A percentile compares a stretch with the other conserved stretches of the same genome.
Evolutionary conservation across 1,140 invertebrate genomes (phyloP).

Genomic region (Elymnias hypermnestra): DNA sequence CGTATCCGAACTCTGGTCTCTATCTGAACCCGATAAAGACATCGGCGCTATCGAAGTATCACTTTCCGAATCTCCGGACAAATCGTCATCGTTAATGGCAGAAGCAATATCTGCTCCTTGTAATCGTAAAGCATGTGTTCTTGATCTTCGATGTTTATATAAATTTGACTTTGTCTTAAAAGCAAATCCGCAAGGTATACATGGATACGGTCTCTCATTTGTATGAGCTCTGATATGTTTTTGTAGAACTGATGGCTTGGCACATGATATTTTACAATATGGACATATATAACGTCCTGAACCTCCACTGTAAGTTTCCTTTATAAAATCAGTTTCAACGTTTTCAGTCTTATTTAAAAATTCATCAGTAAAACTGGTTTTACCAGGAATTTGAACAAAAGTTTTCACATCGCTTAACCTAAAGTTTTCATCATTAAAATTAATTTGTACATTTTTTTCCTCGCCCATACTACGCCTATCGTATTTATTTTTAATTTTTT

Average conservation of each 20-base stretch:
- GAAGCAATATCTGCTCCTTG: conserved; percentile 76
- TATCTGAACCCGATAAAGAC: conserved; percentile 46
- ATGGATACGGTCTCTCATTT: conserved; percentile 95
- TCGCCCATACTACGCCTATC: conserved; percentile 38
- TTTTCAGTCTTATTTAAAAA: conserved; percentile 73
- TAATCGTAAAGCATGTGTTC: conserved; percentile 85
- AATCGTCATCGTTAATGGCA: conserved; percentile 72
- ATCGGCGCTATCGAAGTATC: conserved; percentile 61
- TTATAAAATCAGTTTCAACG: conserved; percentile 71
- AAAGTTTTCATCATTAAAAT: conserved; percentile 68
- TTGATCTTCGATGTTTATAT: conserved; percentile 91
- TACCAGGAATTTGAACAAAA: conserved; percentile 67
- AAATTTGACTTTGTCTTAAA: conserved; percentile 97
- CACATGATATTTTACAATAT: conserved; percentile 91
- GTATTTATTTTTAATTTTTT: conserved; percentile 60
- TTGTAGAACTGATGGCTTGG: conserved; percentile 94
- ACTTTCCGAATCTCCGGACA: conserved; percentile 74
- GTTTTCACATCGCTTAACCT: conserved; percentile 72
- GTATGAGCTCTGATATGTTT: conserved; percentile 95
- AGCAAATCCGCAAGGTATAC: conserved; percentile 90
- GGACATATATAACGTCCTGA: conserved; percentile 86
- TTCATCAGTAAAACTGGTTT: conserved; percentile 70
- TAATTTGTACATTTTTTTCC: conserved; percentile 76
- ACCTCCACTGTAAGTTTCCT: conserved; percentile 64
- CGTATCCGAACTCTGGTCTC: conserved; percentile 33